Conservation (phyloP, 2,113 vertebrate species). For the Colaptes auratus region DNA sequence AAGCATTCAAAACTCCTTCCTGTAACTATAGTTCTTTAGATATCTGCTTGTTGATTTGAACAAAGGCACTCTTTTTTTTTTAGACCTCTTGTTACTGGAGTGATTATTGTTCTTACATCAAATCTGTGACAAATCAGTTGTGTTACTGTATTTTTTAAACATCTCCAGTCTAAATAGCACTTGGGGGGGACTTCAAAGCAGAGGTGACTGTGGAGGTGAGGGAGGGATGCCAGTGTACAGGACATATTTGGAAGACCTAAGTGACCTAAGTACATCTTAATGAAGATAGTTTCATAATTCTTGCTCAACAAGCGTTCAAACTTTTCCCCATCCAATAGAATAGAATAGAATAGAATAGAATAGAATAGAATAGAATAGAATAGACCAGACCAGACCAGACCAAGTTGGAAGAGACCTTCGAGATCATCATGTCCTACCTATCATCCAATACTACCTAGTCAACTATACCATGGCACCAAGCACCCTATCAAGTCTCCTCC, state of each 20-base stretch:
- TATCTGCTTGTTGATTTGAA: not conserved
- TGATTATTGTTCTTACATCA: not conserved
- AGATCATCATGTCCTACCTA: too few species aligned
- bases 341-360: too few species aligned
- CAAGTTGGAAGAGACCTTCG: too few species aligned
- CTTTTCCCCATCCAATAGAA: not conserved
- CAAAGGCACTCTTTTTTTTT: not conserved
- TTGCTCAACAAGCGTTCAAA: not conserved
- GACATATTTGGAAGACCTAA: fast-evolving
- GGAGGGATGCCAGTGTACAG: too few species aligned
- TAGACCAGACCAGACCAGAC: too few species aligned
- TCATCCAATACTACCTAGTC: too few species aligned
- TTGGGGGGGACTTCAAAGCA: not conserved
- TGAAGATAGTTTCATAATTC: not conserved
- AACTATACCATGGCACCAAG: too few species aligned
- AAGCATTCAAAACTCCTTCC: not conserved
- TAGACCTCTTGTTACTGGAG: not conserved
- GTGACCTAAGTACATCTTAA: not conserved
- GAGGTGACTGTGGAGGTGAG: not conserved
- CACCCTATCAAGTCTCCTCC: too few species aligned
- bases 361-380: too few species aligned
- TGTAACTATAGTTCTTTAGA: not conserved
- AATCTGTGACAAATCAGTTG: not conserved
- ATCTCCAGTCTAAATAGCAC: not conserved
- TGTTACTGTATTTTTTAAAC: not conserved